These are phyloP conservation scores for Balaenoptera acutorostrata DNA, from an alignment of 2,113 vertebrate species.

Conservation along the genomic window DNA sequence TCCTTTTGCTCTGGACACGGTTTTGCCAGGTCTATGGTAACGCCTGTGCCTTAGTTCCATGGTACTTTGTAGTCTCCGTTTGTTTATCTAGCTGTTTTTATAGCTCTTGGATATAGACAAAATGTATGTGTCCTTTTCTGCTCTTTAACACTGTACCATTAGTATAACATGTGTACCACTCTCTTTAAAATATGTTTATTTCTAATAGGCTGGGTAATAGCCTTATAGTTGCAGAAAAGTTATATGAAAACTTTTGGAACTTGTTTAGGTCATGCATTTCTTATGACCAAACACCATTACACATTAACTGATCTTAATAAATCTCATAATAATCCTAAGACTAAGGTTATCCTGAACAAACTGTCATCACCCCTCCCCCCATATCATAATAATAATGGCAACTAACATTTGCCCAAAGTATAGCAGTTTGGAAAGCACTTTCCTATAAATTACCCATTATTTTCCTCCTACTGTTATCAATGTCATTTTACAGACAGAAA, in stretches of 20 bases:
- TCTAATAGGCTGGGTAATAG: not conserved
- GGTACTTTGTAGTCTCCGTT: not conserved
- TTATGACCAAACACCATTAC: not conserved
- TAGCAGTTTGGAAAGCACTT: not conserved
- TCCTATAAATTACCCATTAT: not conserved
- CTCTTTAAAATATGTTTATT: not conserved
- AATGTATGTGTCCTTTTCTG: not conserved
- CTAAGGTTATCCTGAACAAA: not conserved
- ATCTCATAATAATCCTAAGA: not conserved
- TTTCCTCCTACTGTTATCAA: not conserved
- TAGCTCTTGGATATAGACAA: not conserved
- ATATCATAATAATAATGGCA: not conserved
- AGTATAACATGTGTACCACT: not conserved
- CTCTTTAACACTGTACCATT: not conserved
- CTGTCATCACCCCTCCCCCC: not conserved
- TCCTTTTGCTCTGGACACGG: not conserved
- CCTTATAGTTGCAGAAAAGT: not conserved
- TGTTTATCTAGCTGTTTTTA: not conserved
- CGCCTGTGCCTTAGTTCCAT: not conserved
- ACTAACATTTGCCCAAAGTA: not conserved
- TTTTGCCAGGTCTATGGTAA: not conserved
- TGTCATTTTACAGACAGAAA: not conserved
- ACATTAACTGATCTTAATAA: not conserved
- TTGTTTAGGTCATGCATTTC: not conserved
- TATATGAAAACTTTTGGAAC: not conserved